Evolutionary conservation across 2,888 invertebrate species (phyloP).

Genomic region (Drosophila antonietae): DNA sequence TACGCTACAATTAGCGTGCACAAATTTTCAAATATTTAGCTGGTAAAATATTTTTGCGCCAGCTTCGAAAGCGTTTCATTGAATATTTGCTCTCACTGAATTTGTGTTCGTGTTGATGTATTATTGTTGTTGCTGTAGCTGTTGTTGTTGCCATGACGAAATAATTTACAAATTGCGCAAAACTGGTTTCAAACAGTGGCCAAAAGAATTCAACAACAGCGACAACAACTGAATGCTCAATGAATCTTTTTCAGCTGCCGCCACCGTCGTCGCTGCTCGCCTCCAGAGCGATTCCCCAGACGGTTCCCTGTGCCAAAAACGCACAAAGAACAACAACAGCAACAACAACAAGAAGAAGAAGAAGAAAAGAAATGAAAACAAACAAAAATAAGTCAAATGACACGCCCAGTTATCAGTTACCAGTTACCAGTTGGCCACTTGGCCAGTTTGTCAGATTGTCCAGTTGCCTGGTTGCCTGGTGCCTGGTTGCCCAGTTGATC

Average conservation of each 20-base stretch:
- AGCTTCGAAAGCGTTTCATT: slow-evolving; percentile 18
- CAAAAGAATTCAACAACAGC: slow-evolving; percentile 33
- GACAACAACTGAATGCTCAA: slow-evolving; percentile 48
- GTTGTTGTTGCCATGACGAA: slow-evolving; percentile 61
- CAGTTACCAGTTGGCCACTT: slow-evolving; percentile 18
- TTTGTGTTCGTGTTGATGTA: slow-evolving; percentile 27
- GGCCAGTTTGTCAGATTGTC: slow-evolving; percentile 10
- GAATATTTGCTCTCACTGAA: slow-evolving; percentile 18
- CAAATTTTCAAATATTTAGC: slow-evolving; percentile 46
- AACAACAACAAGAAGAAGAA: neutral
- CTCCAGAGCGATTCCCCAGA: slow-evolving; percentile 25
- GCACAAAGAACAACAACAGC: neutral
- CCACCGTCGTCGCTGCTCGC: neutral
- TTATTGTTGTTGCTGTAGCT: slow-evolving; percentile 7
- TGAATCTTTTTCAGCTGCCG: slow-evolving; percentile 49
- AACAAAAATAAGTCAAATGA: slow-evolving; percentile 44
- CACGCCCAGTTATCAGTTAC: slow-evolving; percentile 36
- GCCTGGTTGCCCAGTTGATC: slow-evolving; percentile 15
- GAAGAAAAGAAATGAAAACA: slow-evolving; percentile 30
- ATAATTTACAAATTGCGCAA: slow-evolving; percentile 72
- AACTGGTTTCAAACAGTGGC: slow-evolving; percentile 54
- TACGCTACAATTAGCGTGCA: slow-evolving; percentile 49
- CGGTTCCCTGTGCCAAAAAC: slow-evolving; percentile 28
- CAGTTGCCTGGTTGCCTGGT: neutral
- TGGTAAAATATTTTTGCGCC: slow-evolving; percentile 39